These are phyloP conservation scores for Syrphus vitripennis DNA, from an alignment of 2,888 invertebrate genomes.

Conservation along the genomic window DNA sequence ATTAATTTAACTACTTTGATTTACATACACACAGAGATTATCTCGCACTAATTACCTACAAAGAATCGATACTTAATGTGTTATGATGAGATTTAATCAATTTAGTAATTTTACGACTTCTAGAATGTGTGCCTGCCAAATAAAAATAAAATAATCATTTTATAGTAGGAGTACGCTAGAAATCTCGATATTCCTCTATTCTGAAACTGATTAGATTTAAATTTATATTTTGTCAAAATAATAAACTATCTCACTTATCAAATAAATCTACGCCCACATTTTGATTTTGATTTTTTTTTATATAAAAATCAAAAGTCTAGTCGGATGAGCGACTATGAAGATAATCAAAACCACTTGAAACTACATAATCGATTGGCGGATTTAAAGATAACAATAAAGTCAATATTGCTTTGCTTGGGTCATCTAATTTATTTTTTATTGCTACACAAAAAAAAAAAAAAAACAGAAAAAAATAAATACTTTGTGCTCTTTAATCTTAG, in stretches of 20 bases:
- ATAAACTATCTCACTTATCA: not conserved
- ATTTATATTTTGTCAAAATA: not conserved
- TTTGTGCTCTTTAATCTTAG: not conserved
- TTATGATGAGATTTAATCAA: not conserved
- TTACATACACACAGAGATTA: not conserved
- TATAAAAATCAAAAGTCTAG: no score
- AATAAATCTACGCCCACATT: not conserved
- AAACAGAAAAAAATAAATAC: not conserved
- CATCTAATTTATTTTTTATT: constrained; percentile 1
- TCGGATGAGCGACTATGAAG: not conserved
- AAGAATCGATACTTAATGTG: not conserved
- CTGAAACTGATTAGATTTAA: not conserved
- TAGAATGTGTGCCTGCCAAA: not conserved
- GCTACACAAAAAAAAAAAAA: not conserved
- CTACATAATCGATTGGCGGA: constrained; percentile 4
- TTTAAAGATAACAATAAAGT: not conserved
- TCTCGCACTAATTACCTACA: not conserved
- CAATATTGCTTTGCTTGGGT: not conserved
- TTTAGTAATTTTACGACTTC: not conserved
- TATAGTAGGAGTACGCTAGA: not conserved
- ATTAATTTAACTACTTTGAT: not conserved
- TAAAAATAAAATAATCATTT: not conserved
- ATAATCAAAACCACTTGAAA: not conserved
- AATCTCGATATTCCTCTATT: not conserved
- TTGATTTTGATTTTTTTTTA: not conserved